phyloP scores from a whole-genome alignment of 2,888 invertebrate genomes.

The Malacosoma neustria region DNA sequence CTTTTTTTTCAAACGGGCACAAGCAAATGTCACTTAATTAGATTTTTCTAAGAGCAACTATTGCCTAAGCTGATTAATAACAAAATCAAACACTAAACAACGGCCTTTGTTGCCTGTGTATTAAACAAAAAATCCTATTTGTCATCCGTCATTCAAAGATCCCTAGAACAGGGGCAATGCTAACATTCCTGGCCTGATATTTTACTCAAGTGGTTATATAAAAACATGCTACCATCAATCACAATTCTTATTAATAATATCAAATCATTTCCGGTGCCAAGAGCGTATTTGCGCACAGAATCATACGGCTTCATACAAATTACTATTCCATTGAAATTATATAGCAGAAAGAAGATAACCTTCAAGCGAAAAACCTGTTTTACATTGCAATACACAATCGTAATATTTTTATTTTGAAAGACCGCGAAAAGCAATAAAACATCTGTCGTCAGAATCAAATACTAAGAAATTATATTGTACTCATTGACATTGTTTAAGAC shows the following conservation, averaged over 20 bases:
- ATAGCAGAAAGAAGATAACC: slow-evolving; percentile 11
- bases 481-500: background rate
- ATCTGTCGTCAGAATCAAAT: background rate
- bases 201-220: background rate
- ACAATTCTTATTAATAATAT: background rate
- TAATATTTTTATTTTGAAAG: background rate
- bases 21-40: no score
- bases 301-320: slow-evolving; percentile 33
- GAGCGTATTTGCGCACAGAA: background rate
- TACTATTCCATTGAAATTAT: slow-evolving; percentile 14
- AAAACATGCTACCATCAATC: background rate
- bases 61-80: no score
- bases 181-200: no score
- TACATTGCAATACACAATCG: slow-evolving; percentile 6
- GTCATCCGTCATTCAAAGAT: no score
- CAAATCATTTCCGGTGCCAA: background rate
- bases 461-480: background rate
- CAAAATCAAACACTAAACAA: no score
- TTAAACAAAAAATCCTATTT: no score
- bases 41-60: no score
- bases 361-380: slow-evolving; percentile 19
- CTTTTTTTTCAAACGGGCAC: no score
- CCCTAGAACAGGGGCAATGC: no score
- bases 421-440: background rate
- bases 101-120: no score